These are phyloP conservation scores for Chiridota heheva DNA, from an alignment of 35 echinoderm and acorn worm genomes.

Conservation along the genomic window DNA sequence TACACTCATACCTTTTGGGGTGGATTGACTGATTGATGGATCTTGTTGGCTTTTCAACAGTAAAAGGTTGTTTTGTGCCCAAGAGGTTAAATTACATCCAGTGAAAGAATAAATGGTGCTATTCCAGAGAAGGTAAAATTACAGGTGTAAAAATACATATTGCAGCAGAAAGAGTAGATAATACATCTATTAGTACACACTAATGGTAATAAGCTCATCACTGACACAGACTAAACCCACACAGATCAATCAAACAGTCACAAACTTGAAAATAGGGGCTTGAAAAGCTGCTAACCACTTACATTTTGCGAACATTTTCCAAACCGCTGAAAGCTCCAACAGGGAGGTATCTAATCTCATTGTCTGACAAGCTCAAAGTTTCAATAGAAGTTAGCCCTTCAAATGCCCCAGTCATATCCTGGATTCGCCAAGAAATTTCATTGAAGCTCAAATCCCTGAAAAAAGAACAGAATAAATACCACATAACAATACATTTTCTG, in stretches of 20 bases:
- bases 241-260: background rate
- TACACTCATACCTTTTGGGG: no score
- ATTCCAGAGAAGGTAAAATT: no score
- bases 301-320: constrained; percentile 62
- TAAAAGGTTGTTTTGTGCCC: no score
- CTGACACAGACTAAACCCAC: background rate
- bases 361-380: constrained; percentile 64
- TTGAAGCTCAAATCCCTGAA: constrained; percentile 81
- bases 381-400: constrained; percentile 63
- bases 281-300: no score
- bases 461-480: background rate
- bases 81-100: no score
- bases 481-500: background rate
- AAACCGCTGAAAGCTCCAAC: constrained; percentile 73
- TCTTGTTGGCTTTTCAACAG: no score
- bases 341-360: constrained; percentile 78
- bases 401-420: constrained; percentile 89
- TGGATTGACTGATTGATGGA: no score
- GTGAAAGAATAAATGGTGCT: no score
- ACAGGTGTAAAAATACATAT: no score
- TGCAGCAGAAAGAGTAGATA: no score
- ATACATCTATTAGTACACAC: no score
- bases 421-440: constrained; percentile 80
- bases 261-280: background rate
- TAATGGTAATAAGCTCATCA: no score